Evolutionary conservation across 2,888 invertebrate genomes (phyloP).

Genomic region (Melanargia galathea): DNA sequence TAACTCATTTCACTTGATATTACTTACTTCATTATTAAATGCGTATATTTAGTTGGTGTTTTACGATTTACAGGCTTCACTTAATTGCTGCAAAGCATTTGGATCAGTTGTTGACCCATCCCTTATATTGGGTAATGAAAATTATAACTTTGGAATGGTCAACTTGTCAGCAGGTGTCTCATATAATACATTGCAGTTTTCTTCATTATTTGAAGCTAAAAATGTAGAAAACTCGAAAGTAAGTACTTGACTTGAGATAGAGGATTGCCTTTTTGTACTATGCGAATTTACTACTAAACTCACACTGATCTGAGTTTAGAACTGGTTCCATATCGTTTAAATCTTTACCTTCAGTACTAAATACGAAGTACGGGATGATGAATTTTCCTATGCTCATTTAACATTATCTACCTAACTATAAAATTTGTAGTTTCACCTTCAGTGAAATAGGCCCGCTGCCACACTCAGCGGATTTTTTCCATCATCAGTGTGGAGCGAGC

Average conservation of each 20-base stretch:
- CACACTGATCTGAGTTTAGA: not conserved
- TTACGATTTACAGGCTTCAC: constrained; percentile 33
- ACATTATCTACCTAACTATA: too few species aligned
- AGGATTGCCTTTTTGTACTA: too few species aligned
- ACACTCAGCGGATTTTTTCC: too few species aligned
- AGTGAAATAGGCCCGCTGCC: too few species aligned
- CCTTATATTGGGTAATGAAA: constrained; percentile 37
- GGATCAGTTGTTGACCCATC: constrained; percentile 37
- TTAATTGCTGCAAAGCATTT: constrained; percentile 33
- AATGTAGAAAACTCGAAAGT: constrained; percentile 38
- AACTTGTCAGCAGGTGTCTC: constrained; percentile 34
- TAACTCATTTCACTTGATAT: not conserved
- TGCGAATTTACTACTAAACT: not conserved
- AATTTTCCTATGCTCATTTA: too few species aligned
- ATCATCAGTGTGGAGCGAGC: too few species aligned
- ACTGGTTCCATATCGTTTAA: not conserved
- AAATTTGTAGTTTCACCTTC: too few species aligned
- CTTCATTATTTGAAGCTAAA: constrained; percentile 31
- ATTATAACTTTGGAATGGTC: constrained; percentile 41
- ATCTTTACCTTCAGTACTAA: too few species aligned
- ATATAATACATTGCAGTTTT: constrained; percentile 36
- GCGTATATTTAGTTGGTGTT: not conserved
- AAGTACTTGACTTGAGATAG: constrained; percentile 10
- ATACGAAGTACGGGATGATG: not conserved
- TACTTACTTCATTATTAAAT: not conserved